Base-by-base conservation (phyloP, 2,113 vertebrate genomes). In the Nothocercus nigrocapillus region DNA sequence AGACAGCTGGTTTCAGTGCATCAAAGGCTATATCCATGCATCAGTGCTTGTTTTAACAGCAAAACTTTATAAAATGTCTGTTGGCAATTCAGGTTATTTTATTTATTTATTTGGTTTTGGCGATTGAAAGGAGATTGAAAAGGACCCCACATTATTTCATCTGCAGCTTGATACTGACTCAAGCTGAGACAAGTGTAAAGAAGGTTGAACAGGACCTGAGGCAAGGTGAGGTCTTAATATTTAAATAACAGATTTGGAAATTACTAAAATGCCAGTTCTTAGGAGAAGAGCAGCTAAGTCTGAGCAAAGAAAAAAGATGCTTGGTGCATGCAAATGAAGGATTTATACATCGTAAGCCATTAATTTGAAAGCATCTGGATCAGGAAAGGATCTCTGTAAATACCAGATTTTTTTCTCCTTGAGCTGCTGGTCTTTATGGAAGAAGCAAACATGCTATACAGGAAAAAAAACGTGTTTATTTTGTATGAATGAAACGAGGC, bases 161-260 rank as follows among this genome's bases (percentile, higher is more conserved):
- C 69, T 69, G 58, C 69, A 93, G 85, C 53, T 73, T 54, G 77
- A 7, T 86, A 83, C 76, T 90, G 54, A 45, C 69, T 95, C 56
- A 36, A 78, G 77, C 58, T 84, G 78, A 72, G 62, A 27, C 3
- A 1, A 77, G 40, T 87, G 92, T 66, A 19, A 9, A 59, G 79
- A 79, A 14, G 18, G 40, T 74, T 83, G 85, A 93, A 82, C 21
- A 40, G 66, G 42, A 88, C 34, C 38, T 79, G 64, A 56, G 62
- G 68, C 77, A 86, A 84, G 53, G 76, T 51, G 77, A 88, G 56
- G 77, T 72, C 85, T 90, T 90, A 66, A 42, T 86, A 62, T 84
- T 90, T 79, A 78, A 92, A 30, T 76, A 89, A 40, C 10, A 22
- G 77, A 9, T 49, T 69, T 69, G 67, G 49, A 90, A 76, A 66